Base-by-base conservation (phyloP, 2,888 invertebrate genomes). In the Phengaris arion region DNA sequence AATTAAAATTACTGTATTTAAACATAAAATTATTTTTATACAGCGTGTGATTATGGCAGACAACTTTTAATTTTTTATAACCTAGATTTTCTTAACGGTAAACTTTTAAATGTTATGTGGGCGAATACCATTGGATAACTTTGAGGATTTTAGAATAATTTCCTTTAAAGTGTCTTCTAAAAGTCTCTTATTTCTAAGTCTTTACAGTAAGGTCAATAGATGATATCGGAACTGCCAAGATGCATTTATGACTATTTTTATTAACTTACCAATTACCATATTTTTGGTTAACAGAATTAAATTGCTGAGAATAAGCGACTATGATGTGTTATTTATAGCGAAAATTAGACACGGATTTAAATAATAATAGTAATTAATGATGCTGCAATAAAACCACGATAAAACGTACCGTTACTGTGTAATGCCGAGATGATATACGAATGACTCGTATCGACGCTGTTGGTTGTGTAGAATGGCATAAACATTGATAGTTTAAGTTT, bases 401-500 rank as follows among this genome's bases (percentile, higher is more conserved):
- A 64, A 68, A 72, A 52, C 52, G 8, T 75, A 59, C 70, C 59
- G 75, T 75, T 69, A 75, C 70, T 68, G 70, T 35, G 57, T 51
- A 75, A 68, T 75, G 52, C 51, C 46, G 48, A 59, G 35, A 74
- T 51, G 46, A 74, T 74, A 69, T 70, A 45, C 22, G 22, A 54
- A 70, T 52, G 51, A 74, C 52, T 57, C 54, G 46, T 57, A 59
- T 74, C 35, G 51, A 22, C 15, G 51, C n/a, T 70, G 69, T 8
- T 46, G 35, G 35, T 64, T 10, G 48, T 55, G 12, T 75, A 51
- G 59, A 70, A 72, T 57, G 75, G 51, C 59, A 75, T 75, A 75
- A 75, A 75, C 72, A 75, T 75, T 72, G 69, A 75, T 75, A 75
- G 70, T 72, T 15, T 70, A 48, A 57, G 70, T 45, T 57, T 15